A percentile compares a stretch with the other conserved stretches of the same genome.
These are phyloP conservation scores for Acanthosepion esculentum DNA, from an alignment of 2,888 invertebrate species.

Conservation along the genomic window DNA sequence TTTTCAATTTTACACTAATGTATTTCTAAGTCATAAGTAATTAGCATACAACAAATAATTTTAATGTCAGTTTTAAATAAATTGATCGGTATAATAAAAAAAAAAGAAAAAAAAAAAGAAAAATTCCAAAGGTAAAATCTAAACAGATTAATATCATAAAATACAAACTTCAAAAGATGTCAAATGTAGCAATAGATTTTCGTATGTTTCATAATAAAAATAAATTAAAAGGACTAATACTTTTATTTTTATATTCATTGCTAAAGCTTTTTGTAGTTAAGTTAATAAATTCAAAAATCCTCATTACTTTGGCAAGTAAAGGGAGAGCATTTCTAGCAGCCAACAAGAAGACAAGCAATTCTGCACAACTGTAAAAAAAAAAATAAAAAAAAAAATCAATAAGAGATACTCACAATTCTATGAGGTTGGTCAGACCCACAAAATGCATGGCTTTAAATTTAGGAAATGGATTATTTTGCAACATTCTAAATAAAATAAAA, in stretches of 20 bases:
- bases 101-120: no score
- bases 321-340: neutral
- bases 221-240: neutral
- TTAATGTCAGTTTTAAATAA: no score
- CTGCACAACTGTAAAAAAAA: neutral
- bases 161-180: neutral
- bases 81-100: no score
- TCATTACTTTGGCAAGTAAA: slow-evolving; percentile 15
- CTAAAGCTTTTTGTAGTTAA: no score
- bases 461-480: slow-evolving; percentile 58
- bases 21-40: no score
- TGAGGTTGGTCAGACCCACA: slow-evolving; percentile 54
- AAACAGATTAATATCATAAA: no score
- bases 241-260: no score
- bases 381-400: neutral
- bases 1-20: no score
- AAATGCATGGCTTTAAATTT: slow-evolving; percentile 54
- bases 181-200: neutral
- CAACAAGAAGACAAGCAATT: neutral
- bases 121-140: no score
- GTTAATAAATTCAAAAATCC: no score
- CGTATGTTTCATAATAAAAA: neutral
- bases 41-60: no score
- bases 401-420: slow-evolving; percentile 58
- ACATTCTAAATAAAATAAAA: slow-evolving; percentile 54